phyloP scores from a whole-genome alignment of 1,140 invertebrate species.

The Heterodera schachtii region DNA sequence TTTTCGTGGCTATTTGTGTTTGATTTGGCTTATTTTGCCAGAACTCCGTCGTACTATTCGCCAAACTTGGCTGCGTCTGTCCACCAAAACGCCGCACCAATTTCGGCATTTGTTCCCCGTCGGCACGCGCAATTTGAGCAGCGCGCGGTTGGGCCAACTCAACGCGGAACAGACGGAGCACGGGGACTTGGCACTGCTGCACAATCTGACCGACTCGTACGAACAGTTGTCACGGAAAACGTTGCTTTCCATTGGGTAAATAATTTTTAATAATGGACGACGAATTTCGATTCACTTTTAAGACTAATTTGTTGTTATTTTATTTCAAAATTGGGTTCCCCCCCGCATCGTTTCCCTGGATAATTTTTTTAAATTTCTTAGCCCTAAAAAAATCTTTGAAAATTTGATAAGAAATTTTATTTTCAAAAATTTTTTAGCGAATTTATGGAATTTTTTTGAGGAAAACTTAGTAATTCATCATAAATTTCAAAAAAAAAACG shows the following conservation, averaged over 20 bases:
- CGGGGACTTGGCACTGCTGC: conserved; percentile 53
- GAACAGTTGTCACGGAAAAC: conserved; percentile 56
- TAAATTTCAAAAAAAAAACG: too few species aligned
- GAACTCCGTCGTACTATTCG: conserved; percentile 50
- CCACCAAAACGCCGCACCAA: conserved; percentile 47
- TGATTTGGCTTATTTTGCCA: background rate
- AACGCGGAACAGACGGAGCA: conserved; percentile 36
- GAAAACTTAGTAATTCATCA: too few species aligned
- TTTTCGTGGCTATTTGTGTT: background rate
- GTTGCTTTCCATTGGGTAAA: conserved; percentile 9
- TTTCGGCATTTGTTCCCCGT: conserved; percentile 50
- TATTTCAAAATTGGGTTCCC: too few species aligned
- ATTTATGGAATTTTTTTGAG: too few species aligned
- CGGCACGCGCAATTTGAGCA: conserved; percentile 46
- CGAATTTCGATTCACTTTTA: too few species aligned
- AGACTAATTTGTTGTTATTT: too few species aligned
- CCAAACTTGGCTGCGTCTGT: conserved; percentile 60
- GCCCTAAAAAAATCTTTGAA: too few species aligned
- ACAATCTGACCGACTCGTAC: conserved; percentile 54
- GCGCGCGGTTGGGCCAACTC: conserved; percentile 27
- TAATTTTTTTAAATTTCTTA: too few species aligned
- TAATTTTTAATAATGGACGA: too few species aligned
- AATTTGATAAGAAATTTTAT: too few species aligned
- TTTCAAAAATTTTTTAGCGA: too few species aligned
- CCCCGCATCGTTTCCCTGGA: too few species aligned